Evolutionary conservation across 1,140 invertebrate genomes (phyloP).

Genomic region (Stegodyphus dumicola): DNA sequence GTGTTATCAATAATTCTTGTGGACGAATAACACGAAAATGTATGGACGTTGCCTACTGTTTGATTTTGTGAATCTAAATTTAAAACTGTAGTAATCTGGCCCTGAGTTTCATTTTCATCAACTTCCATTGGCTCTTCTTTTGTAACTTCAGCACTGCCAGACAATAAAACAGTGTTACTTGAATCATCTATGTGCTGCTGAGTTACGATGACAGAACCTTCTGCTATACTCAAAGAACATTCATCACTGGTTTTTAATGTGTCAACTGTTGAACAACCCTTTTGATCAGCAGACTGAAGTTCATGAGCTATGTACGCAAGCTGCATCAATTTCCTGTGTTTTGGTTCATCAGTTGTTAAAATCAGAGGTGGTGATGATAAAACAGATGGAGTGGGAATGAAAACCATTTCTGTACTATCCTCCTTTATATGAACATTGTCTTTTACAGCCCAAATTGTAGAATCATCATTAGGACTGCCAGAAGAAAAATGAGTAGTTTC

Average conservation of each 20-base stretch:
- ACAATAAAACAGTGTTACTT: not conserved
- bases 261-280: not conserved
- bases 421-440: not conserved
- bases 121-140: not conserved
- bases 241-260: not conserved
- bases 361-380: not conserved
- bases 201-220: not conserved
- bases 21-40: not conserved
- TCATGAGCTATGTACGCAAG: not conserved
- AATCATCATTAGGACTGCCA: not conserved
- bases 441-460: not conserved
- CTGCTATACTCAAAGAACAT: not conserved
- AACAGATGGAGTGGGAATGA: not conserved
- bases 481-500: not conserved
- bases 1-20: not conserved
- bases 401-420: not conserved
- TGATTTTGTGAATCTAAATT: not conserved
- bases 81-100: not conserved
- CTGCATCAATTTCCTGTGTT: constrained; percentile 2
- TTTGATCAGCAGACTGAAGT: not conserved
- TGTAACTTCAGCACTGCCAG: not conserved
- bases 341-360: not conserved
- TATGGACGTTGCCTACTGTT: not conserved
- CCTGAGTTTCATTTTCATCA: not conserved
- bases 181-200: not conserved